Percentiles rank a stretch among this genome's conserved stretches.
phyloP scores from a whole-genome alignment of 2,113 vertebrate genomes.

The Crocuta crocuta region DNA sequence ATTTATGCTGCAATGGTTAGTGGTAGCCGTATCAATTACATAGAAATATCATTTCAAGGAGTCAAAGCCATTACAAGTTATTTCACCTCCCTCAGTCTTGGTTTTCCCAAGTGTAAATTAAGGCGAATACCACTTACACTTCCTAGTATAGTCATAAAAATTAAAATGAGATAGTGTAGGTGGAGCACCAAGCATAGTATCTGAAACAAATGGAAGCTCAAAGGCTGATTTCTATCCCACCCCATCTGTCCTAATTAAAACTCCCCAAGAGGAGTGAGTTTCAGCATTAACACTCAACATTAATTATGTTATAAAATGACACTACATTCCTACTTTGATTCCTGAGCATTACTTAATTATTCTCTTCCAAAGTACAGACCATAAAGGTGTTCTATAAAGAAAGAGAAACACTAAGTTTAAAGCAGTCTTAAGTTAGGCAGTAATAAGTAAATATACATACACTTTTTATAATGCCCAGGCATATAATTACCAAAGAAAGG shows the following conservation, averaged over 20 bases:
- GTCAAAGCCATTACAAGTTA: not conserved
- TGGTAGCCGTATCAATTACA: not conserved
- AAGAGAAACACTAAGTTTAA: conserved; percentile 9
- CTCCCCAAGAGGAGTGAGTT: not conserved
- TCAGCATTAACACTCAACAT: not conserved
- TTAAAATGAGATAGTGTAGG: conserved; percentile 1
- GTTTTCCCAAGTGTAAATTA: conserved; percentile 43
- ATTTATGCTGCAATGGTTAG: not conserved
- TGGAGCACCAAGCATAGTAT: not conserved
- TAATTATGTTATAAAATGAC: conserved; percentile 17
- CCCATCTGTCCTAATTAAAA: conserved; percentile 24
- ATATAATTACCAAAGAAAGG: conserved; percentile 45
- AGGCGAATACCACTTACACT: not conserved
- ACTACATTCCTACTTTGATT: not conserved
- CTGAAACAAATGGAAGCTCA: not conserved
- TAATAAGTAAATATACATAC: not conserved
- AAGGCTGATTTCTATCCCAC: conserved; percentile 13
- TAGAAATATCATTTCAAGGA: conserved; percentile 21
- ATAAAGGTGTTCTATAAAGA: conserved; percentile 5
- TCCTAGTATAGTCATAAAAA: not conserved
- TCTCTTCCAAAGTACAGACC: not conserved
- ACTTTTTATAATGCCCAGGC: not conserved
- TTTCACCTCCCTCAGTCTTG: not conserved
- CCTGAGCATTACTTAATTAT: not conserved
- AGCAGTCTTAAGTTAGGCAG: not conserved